A percentile compares a stretch with the other conserved stretches of the same genome.
Conservation (phyloP, 1,140 invertebrate species). For the Heliconius hermathena region DNA sequence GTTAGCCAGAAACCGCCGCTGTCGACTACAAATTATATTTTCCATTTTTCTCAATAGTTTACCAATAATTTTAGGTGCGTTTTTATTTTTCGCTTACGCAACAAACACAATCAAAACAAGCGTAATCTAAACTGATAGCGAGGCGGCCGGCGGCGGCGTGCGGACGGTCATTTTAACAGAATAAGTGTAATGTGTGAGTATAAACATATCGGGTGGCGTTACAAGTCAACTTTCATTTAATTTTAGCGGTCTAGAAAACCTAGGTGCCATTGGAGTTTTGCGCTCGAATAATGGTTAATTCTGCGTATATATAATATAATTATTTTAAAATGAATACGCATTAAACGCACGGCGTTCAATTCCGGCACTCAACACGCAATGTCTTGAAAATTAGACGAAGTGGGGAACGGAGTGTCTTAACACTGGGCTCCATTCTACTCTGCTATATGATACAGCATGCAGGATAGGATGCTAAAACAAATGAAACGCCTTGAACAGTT, state of each 20-base stretch:
- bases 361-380: too few species aligned
- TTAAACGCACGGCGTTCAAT: neutral
- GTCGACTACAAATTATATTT: neutral
- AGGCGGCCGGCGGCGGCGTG: constrained; percentile 1
- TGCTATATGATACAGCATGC: too few species aligned
- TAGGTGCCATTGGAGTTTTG: constrained; percentile 1
- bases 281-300: neutral
- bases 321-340: neutral
- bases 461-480: too few species aligned
- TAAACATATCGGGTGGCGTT: constrained; percentile 20
- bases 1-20: neutral
- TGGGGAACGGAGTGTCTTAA: too few species aligned
- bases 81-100: constrained; percentile 28
- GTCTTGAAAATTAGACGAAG: too few species aligned
- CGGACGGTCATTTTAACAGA: constrained; percentile 27
- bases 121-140: constrained; percentile 37
- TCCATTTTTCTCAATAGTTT: neutral
- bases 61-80: neutral
- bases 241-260: constrained; percentile 14
- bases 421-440: too few species aligned
- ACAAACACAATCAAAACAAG: constrained; percentile 34
- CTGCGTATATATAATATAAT: neutral
- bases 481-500: neutral
- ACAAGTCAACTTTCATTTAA: constrained; percentile 14
- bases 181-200: constrained; percentile 14